A percentile compares a stretch with the other conserved stretches of the same genome.
Evolutionary conservation across 2,888 invertebrate genomes (phyloP).

Genomic region (Catonia carolina): DNA sequence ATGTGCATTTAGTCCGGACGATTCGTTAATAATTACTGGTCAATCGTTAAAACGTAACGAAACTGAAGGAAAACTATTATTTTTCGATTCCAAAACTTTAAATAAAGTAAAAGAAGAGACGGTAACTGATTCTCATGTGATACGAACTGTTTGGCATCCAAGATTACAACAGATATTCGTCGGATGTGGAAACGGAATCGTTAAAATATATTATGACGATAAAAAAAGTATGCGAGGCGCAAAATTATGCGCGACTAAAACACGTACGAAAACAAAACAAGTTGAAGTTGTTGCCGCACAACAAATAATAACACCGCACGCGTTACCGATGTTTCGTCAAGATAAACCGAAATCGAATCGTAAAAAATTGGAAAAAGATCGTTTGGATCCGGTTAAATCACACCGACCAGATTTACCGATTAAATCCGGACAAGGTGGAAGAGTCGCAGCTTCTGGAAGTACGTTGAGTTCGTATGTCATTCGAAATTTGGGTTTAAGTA

Average conservation of each 20-base stretch:
- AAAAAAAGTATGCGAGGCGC: constrained; percentile 83
- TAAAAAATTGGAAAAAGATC: constrained; percentile 85
- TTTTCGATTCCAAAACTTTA: constrained; percentile 73
- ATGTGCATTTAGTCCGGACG: constrained; percentile 83
- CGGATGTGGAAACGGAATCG: constrained; percentile 82
- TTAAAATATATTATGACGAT: constrained; percentile 88
- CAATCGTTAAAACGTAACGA: constrained; percentile 66
- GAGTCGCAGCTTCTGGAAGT: constrained; percentile 90
- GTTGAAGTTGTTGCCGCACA: constrained; percentile 83
- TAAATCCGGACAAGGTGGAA: constrained; percentile 77
- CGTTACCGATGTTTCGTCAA: constrained; percentile 89
- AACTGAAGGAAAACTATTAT: constrained; percentile 60
- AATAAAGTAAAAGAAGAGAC: constrained; percentile 65
- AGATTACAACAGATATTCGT: constrained; percentile 95
- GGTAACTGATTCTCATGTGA: constrained; percentile 73
- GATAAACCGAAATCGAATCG: constrained; percentile 82
- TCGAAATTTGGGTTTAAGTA: constrained; percentile 87
- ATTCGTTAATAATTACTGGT: constrained; percentile 80
- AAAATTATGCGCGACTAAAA: constrained; percentile 78
- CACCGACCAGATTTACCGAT: constrained; percentile 78
- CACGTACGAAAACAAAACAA: constrained; percentile 68
- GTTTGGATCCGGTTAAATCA: constrained; percentile 79
- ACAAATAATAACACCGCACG: constrained; percentile 94
- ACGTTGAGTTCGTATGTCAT: constrained; percentile 96
- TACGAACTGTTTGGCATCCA: constrained; percentile 92